Evolutionary conservation across 2,797 vertebrate species (phyloP), one percentile per base, ranked within the genome.

Genomic region (Leontocebus nigricollis): DNA sequence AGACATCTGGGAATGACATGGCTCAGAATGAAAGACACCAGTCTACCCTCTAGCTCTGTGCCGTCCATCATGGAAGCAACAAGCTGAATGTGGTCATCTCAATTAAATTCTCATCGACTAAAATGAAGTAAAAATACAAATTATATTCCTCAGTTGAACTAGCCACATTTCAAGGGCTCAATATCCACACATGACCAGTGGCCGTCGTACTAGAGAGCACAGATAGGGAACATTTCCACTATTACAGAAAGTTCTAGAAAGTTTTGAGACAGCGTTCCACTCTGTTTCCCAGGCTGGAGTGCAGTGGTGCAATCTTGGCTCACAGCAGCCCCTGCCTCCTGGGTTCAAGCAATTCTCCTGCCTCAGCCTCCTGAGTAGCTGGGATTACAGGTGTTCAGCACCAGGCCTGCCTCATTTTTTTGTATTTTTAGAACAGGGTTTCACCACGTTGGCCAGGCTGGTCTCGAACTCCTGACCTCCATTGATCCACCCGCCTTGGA

Each of bases 31-130:
- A 50, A 59, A 83, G 30, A 4, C 0, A 1, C 26, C 0, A 17
- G 2, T 2, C 8, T 3, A 4, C 0, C 1, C 17, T 13, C 15
- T 11, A 48, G 36, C 7, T 27, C 55, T 2, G 30, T 12, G 2
- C 36, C 2, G 27, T 22, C 39, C 50, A 12, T 2, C 2, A 8
- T 0, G 15, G 64, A 7, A 36, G 89, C 64, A 11, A 5, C 50
- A 4, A 15, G 50, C 20, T 19, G 9, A 36, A 9, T 0, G 2
- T 7, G 22, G 36, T 20, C 67, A 6, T 46, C 33, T 19, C 36
- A 27, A 30, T 48, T 17, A 11, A 19, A 52, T 10, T 39, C 10
- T 14, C 39, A 55, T 11, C 0, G 24, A 70, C 46, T 36, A 12
- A 39, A 77, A 17, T 6, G 39, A 52, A 52, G 6, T 8, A 26